These are phyloP conservation scores for Dinoponera quadriceps DNA, from an alignment of 1,140 invertebrate genomes.

Conservation along the genomic window DNA sequence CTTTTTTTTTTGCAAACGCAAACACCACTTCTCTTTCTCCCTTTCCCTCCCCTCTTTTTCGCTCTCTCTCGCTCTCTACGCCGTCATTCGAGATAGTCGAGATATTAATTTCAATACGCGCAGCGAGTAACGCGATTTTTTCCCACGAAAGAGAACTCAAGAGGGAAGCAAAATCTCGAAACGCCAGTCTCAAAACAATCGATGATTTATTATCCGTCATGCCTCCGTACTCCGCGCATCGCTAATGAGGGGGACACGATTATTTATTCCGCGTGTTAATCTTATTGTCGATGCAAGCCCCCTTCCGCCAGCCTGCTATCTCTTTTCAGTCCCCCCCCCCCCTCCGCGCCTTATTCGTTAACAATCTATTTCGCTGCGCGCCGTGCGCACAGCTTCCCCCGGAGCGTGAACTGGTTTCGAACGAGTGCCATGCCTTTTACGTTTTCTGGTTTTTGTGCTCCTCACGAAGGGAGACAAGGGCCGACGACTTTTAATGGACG, in stretches of 20 bases:
- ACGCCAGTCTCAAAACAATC: not conserved
- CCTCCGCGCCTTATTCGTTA: constrained; percentile 57
- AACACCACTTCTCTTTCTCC: too few relatives aligned
- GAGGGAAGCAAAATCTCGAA: not conserved
- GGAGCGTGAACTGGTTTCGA: constrained; percentile 79
- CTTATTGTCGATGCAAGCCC: constrained; percentile 55
- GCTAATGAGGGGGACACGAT: constrained; percentile 59
- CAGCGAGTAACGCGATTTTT: constrained; percentile 16
- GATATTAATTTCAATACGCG: not conserved
- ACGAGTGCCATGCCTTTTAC: constrained; percentile 78
- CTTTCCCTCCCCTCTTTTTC: too few relatives aligned
- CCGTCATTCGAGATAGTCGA: too few relatives aligned
- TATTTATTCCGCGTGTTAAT: constrained; percentile 64
- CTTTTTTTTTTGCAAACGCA: too few relatives aligned
- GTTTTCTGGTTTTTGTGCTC: constrained; percentile 78
- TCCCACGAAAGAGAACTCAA: not conserved
- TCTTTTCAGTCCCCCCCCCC: too few relatives aligned
- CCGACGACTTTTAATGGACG: constrained; percentile 78
- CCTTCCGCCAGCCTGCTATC: not conserved
- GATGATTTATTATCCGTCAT: constrained; percentile 44
- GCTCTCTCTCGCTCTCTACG: too few relatives aligned
- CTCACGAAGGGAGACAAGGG: constrained; percentile 76
- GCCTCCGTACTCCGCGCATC: not conserved
- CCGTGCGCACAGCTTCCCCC: constrained; percentile 67
- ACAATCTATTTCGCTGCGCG: constrained; percentile 70